phyloP scores from a whole-genome alignment of 1,140 invertebrate species.

The Diabrotica virgifera region DNA sequence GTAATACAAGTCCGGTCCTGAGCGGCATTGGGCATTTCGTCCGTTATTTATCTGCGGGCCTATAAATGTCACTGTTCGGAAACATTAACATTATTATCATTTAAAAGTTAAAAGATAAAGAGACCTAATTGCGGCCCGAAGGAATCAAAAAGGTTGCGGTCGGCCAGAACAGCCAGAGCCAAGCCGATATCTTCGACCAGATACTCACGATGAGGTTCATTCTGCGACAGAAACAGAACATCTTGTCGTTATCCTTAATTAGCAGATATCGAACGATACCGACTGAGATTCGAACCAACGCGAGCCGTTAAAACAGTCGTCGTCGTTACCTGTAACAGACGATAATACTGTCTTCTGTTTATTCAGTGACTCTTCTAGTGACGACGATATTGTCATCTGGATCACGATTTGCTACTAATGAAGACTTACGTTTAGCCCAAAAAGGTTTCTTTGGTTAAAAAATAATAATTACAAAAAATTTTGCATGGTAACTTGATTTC shows the following conservation, averaged over 20 bases:
- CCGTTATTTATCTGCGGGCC: background rate
- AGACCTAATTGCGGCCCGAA: slow-evolving; percentile 17
- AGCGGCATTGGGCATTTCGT: too few relatives aligned
- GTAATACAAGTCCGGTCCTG: too few relatives aligned
- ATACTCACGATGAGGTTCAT: slow-evolving; percentile 4
- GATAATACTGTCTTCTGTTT: background rate
- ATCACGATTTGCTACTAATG: background rate
- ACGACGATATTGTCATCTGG: background rate
- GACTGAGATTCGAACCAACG: slow-evolving; percentile 11
- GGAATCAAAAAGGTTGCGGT: slow-evolving; percentile 18
- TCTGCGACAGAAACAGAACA: slow-evolving; percentile 17
- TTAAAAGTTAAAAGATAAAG: slow-evolving; percentile 19
- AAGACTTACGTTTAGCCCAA: too few relatives aligned
- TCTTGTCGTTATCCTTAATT: slow-evolving; percentile 21
- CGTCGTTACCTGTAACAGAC: slow-evolving; percentile 13
- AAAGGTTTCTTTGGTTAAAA: too few relatives aligned
- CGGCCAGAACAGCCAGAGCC: background rate
- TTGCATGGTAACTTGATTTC: too few relatives aligned
- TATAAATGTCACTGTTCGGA: slow-evolving; percentile 17
- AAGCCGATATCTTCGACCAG: slow-evolving; percentile 14
- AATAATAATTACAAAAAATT: too few relatives aligned
- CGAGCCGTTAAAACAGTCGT: slow-evolving; percentile 23
- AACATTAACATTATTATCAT: slow-evolving; percentile 22
- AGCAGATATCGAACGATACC: slow-evolving; percentile 21
- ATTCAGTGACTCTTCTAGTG: background rate